Evolutionary conservation across 2,113 vertebrate species (phyloP).

Genomic region (Pituophis catenifer): DNA sequence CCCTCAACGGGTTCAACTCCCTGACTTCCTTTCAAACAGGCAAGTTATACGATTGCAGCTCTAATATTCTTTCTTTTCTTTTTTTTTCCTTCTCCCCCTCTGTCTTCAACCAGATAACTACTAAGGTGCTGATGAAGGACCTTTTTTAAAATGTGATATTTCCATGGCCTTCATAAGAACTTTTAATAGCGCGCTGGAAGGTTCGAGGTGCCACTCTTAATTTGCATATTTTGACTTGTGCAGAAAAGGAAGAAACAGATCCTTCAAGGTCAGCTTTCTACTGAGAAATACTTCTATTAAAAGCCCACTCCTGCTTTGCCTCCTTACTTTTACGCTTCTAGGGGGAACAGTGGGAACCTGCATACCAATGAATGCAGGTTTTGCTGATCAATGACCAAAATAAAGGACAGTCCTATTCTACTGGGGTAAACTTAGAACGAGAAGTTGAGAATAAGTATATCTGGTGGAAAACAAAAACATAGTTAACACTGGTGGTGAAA

Average conservation of each 20-base stretch:
- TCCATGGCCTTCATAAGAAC: conserved; percentile 63
- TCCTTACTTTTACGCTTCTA: conserved; percentile 74
- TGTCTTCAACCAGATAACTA: conserved; percentile 8
- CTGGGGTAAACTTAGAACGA: conserved; percentile 71
- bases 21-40: not conserved
- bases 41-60: not conserved
- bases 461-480: not conserved
- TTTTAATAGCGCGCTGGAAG: conserved; percentile 57
- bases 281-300: conserved; percentile 73
- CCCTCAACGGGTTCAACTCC: not conserved
- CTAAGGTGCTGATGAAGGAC: conserved; percentile 45
- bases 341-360: conserved; percentile 64
- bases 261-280: conserved; percentile 79
- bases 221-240: conserved; percentile 81
- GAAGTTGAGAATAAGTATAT: conserved; percentile 54
- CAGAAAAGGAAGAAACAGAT: conserved; percentile 64
- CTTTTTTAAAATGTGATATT: conserved; percentile 60
- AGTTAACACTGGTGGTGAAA: not conserved
- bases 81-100: not conserved
- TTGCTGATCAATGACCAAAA: not conserved
- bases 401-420: not conserved
- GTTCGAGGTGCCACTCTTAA: conserved; percentile 69
- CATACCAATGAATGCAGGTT: conserved; percentile 57
- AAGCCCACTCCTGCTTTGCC: conserved; percentile 71
- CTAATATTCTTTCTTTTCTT: conserved; percentile 23